Evolutionary conservation across 2,888 invertebrate species (phyloP).

Genomic region (Diploptera punctata): DNA sequence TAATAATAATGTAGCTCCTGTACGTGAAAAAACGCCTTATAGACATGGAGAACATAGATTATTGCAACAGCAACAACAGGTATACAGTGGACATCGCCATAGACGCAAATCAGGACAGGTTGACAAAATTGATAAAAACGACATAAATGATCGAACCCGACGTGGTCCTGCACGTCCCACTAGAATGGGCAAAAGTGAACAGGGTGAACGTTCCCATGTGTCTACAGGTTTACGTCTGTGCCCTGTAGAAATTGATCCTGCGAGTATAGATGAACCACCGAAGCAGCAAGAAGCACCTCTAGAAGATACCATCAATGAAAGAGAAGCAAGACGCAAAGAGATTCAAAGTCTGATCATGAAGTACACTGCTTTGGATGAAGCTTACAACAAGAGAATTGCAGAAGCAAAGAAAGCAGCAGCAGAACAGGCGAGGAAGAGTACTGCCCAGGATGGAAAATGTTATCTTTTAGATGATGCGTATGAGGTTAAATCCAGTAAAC

Average conservation of each 20-base stretch:
- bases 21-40: slow-evolving; percentile 70
- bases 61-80: slow-evolving; percentile 48
- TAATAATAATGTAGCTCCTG: slow-evolving; percentile 47
- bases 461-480: slow-evolving; percentile 67
- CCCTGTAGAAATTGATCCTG: slow-evolving; percentile 60
- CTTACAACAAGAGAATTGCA: slow-evolving; percentile 54
- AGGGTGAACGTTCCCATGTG: slow-evolving; percentile 56
- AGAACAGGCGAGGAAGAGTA: background rate
- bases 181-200: slow-evolving; percentile 67
- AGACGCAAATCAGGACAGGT: slow-evolving; percentile 58
- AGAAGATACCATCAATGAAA: slow-evolving; percentile 68
- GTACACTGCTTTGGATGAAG: slow-evolving; percentile 80
- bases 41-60: slow-evolving; percentile 58
- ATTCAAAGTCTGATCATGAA: slow-evolving; percentile 83
- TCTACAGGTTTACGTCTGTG: slow-evolving; percentile 56
- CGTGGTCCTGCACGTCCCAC: slow-evolving; percentile 2
- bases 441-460: slow-evolving; percentile 7
- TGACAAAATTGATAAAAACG: slow-evolving; percentile 23
- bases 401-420: background rate
- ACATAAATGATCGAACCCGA: background rate
- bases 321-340: slow-evolving; percentile 82
- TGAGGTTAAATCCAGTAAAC: slow-evolving; percentile 44
- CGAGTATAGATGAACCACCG: slow-evolving; percentile 53
- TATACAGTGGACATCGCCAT: slow-evolving; percentile 35
- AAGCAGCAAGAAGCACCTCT: slow-evolving; percentile 56